Conservation (phyloP, 2,113 vertebrate genomes). For the Tympanuchus pallidicinctus region DNA sequence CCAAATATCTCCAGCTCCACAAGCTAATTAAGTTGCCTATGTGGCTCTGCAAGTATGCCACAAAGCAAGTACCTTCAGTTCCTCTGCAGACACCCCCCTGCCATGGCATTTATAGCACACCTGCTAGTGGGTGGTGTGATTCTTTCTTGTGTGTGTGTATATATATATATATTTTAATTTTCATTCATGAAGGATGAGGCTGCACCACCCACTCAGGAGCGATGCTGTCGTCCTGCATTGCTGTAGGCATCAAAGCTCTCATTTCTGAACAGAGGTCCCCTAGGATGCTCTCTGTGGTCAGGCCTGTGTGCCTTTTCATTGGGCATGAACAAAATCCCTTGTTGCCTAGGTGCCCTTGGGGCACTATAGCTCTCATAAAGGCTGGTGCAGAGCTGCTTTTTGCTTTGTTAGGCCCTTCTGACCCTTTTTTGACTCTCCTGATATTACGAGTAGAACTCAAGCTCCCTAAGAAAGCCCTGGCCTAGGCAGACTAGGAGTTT, state of each 20-base stretch:
- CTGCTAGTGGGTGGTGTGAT: constrained; percentile 69
- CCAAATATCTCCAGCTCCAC: neutral
- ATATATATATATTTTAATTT: neutral
- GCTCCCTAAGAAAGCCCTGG: neutral
- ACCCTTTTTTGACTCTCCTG: neutral
- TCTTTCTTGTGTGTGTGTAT: neutral
- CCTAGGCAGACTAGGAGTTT: neutral
- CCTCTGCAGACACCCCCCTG: constrained; percentile 71
- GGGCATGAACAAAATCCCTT: neutral
- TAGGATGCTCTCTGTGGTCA: neutral
- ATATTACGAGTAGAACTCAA: neutral
- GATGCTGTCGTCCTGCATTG: neutral
- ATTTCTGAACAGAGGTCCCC: neutral
- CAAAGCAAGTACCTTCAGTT: constrained; percentile 52
- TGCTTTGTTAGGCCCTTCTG: neutral
- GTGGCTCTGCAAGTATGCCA: constrained; percentile 3
- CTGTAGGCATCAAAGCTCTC: neutral
- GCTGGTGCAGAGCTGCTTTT: neutral
- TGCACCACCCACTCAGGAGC: constrained; percentile 16
- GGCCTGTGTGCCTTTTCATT: neutral
- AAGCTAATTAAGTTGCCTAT: constrained; percentile 19
- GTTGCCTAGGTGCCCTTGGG: fast-evolving
- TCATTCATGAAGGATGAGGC: constrained; percentile 69
- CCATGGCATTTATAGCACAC: constrained; percentile 64
- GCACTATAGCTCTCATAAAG: neutral